Base-by-base conservation (phyloP, 2,888 invertebrate species). In the Latrodectus elegans region DNA sequence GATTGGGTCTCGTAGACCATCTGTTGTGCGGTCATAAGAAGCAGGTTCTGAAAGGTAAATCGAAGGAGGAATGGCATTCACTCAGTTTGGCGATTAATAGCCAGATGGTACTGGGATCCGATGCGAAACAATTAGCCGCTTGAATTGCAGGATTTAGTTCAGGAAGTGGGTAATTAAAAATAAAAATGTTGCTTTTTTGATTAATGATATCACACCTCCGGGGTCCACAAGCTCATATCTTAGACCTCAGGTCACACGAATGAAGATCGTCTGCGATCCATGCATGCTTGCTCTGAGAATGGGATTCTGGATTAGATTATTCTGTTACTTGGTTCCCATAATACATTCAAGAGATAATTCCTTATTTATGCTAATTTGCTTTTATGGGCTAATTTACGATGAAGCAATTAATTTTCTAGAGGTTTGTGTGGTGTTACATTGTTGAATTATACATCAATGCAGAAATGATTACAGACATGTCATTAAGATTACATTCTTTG, bases 201-300 rank as follows among this genome's bases (percentile, higher is more conserved):
- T 84, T 78, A 84, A 84, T 84, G 84, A 60, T 55, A 70, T 84
- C 84, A 65, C 84, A 78, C 84, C 77, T 84, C 12, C 14, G 26
- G 83, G 84, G 67, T 26, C n/a, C 67, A 17, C 14, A 22, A 51
- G n/a, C 51, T 51, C 38, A 53, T 15, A 74, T 26, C 17, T 55
- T 38, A 81, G 52, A 71, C 26, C 22, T 68, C 38, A 79, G 71
- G 71, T 72, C 79, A 22, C 14, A 17, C 6, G 15, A 38, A 38
- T 64, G 26, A 12, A n/a, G 68, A 38, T 67, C 22, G 65, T 76
- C 64, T 65, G 65, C 76, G 65, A 51, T 51, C 65, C 38, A 38
- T 38, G 38, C 4, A 38, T 38, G 38, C 38, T 38, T 38, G 38
- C 38, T 38, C 38, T 38, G 6, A 38, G 38, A 38, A 38, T 38